Conservation (phyloP, 2,113 vertebrate species). For the Riparia riparia region DNA sequence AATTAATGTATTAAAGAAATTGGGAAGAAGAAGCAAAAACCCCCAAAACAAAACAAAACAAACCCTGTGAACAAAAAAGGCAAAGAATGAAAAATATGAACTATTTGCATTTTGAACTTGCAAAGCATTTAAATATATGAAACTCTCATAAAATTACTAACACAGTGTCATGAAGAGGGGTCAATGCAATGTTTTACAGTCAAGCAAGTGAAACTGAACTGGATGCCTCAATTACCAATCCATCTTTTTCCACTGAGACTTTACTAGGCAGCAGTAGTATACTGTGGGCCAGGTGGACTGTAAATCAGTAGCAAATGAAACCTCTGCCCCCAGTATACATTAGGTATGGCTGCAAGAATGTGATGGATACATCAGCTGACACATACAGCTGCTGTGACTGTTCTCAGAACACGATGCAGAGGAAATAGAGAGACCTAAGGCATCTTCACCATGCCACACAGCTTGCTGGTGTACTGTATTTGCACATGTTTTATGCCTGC, state of each 20-base stretch:
- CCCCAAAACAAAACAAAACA: no score
- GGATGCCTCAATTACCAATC: not conserved
- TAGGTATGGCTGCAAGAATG: not conserved
- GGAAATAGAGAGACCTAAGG: not conserved
- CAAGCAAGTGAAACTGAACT: not conserved
- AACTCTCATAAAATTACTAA: not conserved
- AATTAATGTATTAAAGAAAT: not conserved
- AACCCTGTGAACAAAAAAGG: not conserved
- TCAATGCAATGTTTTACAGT: not conserved
- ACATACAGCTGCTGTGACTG: not conserved
- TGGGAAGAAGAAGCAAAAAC: accelerated
- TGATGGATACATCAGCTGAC: not conserved
- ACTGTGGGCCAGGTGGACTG: no score
- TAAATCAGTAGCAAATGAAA: not conserved
- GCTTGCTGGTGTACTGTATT: accelerated
- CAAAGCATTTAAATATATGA: not conserved
- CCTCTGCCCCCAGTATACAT: not conserved
- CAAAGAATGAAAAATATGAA: not conserved
- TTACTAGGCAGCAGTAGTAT: not conserved
- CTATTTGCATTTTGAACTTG: not conserved
- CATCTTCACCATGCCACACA: not conserved
- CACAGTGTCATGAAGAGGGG: not conserved
- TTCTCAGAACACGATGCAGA: not conserved
- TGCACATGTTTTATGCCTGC: not conserved
- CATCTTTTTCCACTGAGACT: not conserved